These are phyloP conservation scores for Copsychus sechellarum DNA, from an alignment of 2,113 vertebrate species.

Conservation along the genomic window DNA sequence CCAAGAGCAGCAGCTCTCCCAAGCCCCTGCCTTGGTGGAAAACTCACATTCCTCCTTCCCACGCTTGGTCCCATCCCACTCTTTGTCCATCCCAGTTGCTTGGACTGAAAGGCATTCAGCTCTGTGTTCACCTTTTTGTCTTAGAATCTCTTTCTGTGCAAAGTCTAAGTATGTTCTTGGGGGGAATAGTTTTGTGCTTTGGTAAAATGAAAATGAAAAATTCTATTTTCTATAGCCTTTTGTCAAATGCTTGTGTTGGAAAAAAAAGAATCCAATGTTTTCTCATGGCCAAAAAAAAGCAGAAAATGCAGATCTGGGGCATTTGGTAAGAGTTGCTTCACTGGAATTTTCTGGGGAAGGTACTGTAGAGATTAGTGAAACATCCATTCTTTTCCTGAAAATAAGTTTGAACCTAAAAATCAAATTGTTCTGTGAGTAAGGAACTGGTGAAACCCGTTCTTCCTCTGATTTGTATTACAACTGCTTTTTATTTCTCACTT, in stretches of 20 bases:
- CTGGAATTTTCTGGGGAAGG: neutral
- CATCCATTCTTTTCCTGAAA: neutral
- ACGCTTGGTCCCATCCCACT: neutral
- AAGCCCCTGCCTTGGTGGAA: neutral
- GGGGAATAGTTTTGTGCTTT: neutral
- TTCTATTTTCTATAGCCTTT: neutral
- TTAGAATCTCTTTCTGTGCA: neutral
- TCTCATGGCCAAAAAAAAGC: neutral
- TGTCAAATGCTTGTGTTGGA: neutral
- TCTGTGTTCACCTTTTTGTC: accelerated
- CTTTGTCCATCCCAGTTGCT: neutral
- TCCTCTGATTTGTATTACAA: neutral
- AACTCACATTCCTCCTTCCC: neutral
- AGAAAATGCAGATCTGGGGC: neutral
- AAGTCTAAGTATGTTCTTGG: neutral
- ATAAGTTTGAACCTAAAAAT: neutral
- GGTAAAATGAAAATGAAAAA: neutral
- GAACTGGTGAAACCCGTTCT: neutral
- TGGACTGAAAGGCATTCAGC: neutral
- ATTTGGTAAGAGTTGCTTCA: neutral
- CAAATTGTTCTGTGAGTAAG: neutral
- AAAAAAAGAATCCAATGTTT: neutral
- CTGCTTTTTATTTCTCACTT: neutral
- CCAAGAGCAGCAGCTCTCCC: neutral
- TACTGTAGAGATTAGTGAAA: neutral